Evolutionary conservation across 2,888 invertebrate genomes (phyloP).

Genomic region (Julus scanicus): DNA sequence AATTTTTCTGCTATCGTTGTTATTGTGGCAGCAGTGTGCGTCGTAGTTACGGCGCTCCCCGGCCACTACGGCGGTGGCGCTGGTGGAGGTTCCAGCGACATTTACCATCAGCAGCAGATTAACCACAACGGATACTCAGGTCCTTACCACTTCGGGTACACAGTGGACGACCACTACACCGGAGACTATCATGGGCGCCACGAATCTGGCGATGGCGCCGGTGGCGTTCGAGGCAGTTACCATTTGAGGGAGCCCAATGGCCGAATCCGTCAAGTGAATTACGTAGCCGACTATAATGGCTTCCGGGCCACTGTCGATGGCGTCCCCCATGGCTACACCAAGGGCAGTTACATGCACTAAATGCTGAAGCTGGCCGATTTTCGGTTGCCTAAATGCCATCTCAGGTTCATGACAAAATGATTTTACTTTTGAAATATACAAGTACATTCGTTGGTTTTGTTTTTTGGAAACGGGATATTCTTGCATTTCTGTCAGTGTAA

Average conservation of each 20-base stretch:
- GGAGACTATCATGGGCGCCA: conserved; percentile 56
- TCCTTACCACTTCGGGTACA: conserved; percentile 55
- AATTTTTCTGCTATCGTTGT: conserved; percentile 10
- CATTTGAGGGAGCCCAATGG: conserved; percentile 55
- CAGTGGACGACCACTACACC: conserved; percentile 55
- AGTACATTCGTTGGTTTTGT: no score
- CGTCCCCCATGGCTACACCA: conserved; percentile 54
- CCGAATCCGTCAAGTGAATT: conserved; percentile 49
- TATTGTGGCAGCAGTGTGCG: conserved; percentile 30
- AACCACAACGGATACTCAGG: conserved; percentile 55
- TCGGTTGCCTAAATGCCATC: no score
- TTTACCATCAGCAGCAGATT: conserved; percentile 55
- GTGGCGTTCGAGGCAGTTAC: conserved; percentile 54
- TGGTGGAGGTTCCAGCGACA: not conserved
- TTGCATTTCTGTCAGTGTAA: no score
- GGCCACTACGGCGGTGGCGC: conserved; percentile 50
- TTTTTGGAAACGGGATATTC: no score
- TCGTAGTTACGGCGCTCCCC: conserved; percentile 44
- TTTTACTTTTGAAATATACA: no score
- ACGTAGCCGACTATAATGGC: conserved; percentile 55
- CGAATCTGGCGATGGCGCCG: conserved; percentile 54
- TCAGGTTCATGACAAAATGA: no score
- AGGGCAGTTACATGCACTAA: conserved; percentile 32
- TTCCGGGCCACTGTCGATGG: conserved; percentile 55
- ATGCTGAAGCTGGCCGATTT: no score